Percentiles rank a stretch among this genome's conserved stretches.
Conservation (phyloP, 2,113 vertebrate genomes). For the Sialia sialis region DNA sequence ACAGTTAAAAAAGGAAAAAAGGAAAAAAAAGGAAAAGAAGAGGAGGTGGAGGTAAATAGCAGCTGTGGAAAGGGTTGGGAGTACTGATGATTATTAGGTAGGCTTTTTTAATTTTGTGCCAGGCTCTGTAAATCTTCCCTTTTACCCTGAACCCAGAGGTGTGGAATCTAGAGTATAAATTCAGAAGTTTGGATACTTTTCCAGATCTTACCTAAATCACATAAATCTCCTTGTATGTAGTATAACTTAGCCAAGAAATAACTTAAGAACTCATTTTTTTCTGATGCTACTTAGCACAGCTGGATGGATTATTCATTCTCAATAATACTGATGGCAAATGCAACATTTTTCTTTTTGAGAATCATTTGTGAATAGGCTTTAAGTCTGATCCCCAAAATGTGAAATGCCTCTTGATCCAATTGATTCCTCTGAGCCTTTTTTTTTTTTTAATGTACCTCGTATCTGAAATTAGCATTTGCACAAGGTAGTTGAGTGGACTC, state of each 20-base stretch:
- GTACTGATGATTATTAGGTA: neutral
- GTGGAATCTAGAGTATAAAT: neutral
- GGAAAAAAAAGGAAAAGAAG: neutral
- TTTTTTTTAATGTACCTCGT: neutral
- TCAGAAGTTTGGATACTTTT: constrained; percentile 24
- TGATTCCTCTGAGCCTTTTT: neutral
- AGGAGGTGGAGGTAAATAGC: constrained; percentile 28
- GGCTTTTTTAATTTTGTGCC: constrained; percentile 44
- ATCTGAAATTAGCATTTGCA: neutral
- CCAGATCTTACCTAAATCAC: constrained; percentile 24
- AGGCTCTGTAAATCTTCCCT: constrained; percentile 4
- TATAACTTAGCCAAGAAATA: constrained; percentile 25
- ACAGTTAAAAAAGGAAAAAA: neutral
- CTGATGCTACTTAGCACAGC: constrained; percentile 13
- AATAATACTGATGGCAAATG: constrained; percentile 25
- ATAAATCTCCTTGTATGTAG: neutral
- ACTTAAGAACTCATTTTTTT: neutral
- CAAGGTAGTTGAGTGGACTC: neutral
- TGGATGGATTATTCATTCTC: constrained; percentile 18
- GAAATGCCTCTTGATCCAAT: constrained; percentile 15
- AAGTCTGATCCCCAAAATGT: neutral
- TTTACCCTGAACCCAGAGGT: neutral
- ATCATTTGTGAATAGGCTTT: constrained; percentile 6
- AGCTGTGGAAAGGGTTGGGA: constrained; percentile 11
- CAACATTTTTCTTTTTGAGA: neutral